Percentiles rank a stretch among this genome's conserved stretches.
Evolutionary conservation across 23 tunicate genomes (phyloP).

Genomic region (Halocynthia roretzi): DNA sequence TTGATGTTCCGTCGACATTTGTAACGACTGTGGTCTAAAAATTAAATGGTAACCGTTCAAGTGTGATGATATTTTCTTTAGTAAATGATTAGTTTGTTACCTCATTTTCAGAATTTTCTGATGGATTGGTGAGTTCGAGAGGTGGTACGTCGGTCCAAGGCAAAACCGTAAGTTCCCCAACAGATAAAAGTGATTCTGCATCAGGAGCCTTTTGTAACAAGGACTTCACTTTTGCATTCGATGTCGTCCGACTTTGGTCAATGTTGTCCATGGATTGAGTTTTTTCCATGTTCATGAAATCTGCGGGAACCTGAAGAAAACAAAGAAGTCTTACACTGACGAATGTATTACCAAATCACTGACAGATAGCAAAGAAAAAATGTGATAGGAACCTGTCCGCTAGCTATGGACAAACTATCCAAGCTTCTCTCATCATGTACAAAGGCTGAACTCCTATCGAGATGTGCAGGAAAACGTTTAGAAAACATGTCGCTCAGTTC

Average conservation of each 20-base stretch:
- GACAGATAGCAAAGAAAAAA: no score
- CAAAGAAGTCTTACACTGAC: no score
- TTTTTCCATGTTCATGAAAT: constrained; percentile 9
- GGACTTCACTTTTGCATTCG: not conserved
- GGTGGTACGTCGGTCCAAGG: constrained; percentile 68
- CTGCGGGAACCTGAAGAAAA: no score
- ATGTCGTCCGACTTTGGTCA: not conserved
- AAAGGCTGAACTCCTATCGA: not conserved
- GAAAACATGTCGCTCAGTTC: not conserved
- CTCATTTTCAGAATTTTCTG: constrained; percentile 9
- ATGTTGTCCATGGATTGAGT: constrained; percentile 11
- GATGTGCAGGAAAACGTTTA: no score
- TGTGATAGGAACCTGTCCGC: no score
- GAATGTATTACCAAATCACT: no score
- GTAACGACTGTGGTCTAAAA: constrained; percentile 7
- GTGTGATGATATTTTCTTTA: not conserved
- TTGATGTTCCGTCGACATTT: not conserved
- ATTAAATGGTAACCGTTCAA: not conserved
- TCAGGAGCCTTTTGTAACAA: constrained; percentile 14
- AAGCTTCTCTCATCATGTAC: constrained; percentile 18
- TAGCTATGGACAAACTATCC: constrained; percentile 21
- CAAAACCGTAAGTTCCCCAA: constrained; percentile 51
- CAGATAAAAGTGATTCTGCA: constrained; percentile 41
- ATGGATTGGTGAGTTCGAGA: constrained; percentile 23
- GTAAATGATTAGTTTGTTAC: not conserved